Conservation (phyloP, 2,797 vertebrate species). For the Dromococcyx pavoninus region DNA sequence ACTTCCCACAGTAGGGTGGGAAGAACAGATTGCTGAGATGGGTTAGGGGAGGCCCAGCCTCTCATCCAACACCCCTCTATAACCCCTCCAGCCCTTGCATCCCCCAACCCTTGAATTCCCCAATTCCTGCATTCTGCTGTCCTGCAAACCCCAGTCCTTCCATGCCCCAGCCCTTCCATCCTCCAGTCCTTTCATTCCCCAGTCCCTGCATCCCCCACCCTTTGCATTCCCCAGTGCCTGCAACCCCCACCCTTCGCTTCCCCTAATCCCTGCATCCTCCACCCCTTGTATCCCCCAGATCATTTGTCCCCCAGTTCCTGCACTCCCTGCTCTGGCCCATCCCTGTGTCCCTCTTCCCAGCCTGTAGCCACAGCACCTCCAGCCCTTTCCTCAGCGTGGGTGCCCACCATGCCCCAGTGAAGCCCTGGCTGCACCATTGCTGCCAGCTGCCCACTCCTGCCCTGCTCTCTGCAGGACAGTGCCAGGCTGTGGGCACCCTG, state of each 20-base stretch:
- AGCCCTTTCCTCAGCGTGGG: not conserved
- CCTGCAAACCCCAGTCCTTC: not conserved
- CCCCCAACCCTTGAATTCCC: not conserved
- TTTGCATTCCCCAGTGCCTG: too few species aligned
- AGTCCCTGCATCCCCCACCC: not conserved
- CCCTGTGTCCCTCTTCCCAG: not conserved
- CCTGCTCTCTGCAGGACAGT: not conserved
- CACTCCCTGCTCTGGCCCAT: too few species aligned
- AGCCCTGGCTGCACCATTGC: not conserved
- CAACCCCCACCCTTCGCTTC: not conserved
- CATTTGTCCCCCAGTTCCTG: not conserved
- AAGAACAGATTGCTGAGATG: not conserved
- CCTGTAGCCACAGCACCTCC: too few species aligned
- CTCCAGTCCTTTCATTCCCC: not conserved
- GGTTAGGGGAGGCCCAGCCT: not conserved
- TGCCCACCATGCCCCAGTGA: not conserved
- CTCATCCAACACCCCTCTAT: not conserved
- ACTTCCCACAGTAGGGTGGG: accelerated
- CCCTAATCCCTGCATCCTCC: not conserved
- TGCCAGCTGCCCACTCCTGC: too few species aligned
- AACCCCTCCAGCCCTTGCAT: not conserved
- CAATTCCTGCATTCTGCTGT: not conserved
- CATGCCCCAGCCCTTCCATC: not conserved
- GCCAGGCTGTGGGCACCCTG: not conserved
- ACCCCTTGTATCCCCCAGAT: not conserved